Evolutionary conservation across 1,140 invertebrate genomes (phyloP), one percentile per base, ranked within the genome.

Genomic region (Pinna nobilis): DNA sequence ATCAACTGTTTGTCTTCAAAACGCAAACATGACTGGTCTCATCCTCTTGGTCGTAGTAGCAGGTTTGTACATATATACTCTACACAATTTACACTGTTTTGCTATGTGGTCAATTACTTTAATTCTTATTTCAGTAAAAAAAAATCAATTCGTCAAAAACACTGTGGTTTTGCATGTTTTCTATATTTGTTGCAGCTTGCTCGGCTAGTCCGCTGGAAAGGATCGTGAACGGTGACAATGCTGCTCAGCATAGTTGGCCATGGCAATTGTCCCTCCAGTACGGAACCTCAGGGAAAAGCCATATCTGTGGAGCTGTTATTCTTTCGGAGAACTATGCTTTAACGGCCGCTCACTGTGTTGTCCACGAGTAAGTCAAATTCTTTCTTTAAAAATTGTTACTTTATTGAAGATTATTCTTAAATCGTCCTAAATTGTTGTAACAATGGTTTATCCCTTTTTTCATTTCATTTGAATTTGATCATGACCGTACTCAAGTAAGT

Each of bases 301-400:
- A 71, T 20, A 47, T 71, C 13, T 72, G 70, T 72, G 70, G 70
- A 11, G 70, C 70, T 18, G 25, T 44, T 9, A 28, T 72, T 0
- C 28, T 72, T 11, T 39, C 50, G 15, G 25, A 2, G 3, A 59
- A 65, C 47, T 32, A 49, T 5, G 60, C 60, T 20, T 25, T 72
- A 4, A 72, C 70, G 4, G 70, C 70, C 15, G 70, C 70, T 18
- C 70, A 72, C 33, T 72, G 70, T 28, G 70, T 72, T 32, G 18
- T 33, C 9, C 25, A 39, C 7, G 47, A 55, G 50, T 51, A 67
- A 37, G 50, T 67, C 18, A 3, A 9, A 51, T 30, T 0, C 4
- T 23, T 25, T 51, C n/a, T 11, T 11, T 51, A 25, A n/a, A n/a
- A n/a, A n/a, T n/a, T n/a, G n/a, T n/a, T n/a, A n/a, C n/a, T n/a